A percentile compares a stretch with the other conserved stretches of the same genome.
Evolutionary conservation across 2,113 vertebrate genomes (phyloP).

Genomic region (Astatoreochromis straeleni): DNA sequence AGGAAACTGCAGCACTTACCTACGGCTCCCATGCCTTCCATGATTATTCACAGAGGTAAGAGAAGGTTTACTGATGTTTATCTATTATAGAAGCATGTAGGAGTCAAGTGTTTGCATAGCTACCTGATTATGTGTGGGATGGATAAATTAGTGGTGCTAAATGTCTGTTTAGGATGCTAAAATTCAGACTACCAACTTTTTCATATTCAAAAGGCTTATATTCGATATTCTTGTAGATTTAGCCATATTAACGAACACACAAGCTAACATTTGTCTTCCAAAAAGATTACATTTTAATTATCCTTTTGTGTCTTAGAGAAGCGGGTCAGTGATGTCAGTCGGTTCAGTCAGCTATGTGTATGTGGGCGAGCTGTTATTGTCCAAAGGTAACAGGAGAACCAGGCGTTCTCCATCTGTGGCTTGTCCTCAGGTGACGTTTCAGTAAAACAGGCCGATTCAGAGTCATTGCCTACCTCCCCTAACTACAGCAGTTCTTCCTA

Average conservation of each 20-base stretch:
- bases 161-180: background rate
- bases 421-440: background rate
- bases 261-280: background rate
- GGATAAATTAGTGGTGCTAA: background rate
- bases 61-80: background rate
- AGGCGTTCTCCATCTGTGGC: background rate
- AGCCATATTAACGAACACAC: background rate
- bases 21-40: background rate
- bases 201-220: background rate
- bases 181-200: background rate
- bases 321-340: background rate
- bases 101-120: background rate
- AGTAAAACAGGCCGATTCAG: background rate
- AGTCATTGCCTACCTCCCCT: background rate
- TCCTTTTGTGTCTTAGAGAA: background rate
- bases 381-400: background rate
- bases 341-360: background rate
- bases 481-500: background rate
- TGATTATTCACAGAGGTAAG: slow-evolving; percentile 51
- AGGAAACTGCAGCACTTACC: background rate
- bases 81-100: background rate
- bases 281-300: background rate
- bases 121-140: background rate
- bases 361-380: background rate
- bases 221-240: background rate